A percentile compares a stretch with the other conserved stretches of the same genome.
Conservation (phyloP, 2,888 invertebrate genomes). For the Drosophila mettleri region DNA sequence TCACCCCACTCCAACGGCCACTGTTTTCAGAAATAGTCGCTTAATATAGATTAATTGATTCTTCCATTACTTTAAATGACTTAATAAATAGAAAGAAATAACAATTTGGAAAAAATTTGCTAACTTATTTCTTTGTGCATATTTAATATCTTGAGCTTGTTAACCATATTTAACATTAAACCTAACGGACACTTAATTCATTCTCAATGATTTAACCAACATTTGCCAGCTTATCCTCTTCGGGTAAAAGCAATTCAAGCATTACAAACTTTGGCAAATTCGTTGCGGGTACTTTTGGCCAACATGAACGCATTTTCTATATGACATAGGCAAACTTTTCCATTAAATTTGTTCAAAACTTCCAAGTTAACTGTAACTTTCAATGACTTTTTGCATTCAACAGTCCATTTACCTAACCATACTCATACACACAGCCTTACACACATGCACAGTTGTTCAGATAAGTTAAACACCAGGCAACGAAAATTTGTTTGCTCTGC, state of each 20-base stretch:
- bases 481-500: constrained; percentile 28
- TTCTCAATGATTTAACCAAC: constrained; percentile 38
- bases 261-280: constrained; percentile 44
- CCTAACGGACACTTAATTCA: constrained; percentile 16
- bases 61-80: too few relatives aligned
- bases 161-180: constrained; percentile 27
- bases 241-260: constrained; percentile 37
- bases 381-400: constrained; percentile 67
- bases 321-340: constrained; percentile 57
- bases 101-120: too few relatives aligned
- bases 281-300: constrained; percentile 25
- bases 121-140: not conserved
- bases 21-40: too few relatives aligned
- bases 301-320: constrained; percentile 47
- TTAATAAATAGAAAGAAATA: too few relatives aligned
- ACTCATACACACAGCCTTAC: constrained; percentile 7
- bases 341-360: constrained; percentile 63
- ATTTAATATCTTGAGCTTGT: not conserved
- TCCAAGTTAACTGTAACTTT: constrained; percentile 62
- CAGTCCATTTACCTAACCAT: constrained; percentile 60
- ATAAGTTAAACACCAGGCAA: constrained; percentile 54
- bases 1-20: too few relatives aligned
- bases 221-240: constrained; percentile 34
- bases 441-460: constrained; percentile 11
- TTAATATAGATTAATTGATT: too few relatives aligned